Evolutionary conservation across 2,797 vertebrate species (phyloP).

Genomic region (Channallabes apus): DNA sequence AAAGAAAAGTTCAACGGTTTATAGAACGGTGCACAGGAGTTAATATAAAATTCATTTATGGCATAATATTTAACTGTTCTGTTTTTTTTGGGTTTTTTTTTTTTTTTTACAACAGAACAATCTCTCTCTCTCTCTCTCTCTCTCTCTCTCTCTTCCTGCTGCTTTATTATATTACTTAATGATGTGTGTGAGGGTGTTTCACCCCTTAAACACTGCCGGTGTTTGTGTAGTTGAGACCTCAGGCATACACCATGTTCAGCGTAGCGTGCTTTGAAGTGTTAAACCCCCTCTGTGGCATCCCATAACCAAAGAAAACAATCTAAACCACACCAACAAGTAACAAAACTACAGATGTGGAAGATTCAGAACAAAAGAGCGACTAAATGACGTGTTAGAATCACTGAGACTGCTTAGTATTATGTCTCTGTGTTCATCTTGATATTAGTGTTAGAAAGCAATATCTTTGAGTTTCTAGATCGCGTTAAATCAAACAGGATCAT

Average conservation of each 20-base stretch:
- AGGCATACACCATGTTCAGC: slow-evolving; percentile 30
- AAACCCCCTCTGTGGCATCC: slow-evolving; percentile 36
- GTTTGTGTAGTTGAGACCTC: slow-evolving; percentile 42
- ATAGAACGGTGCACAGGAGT: slow-evolving; percentile 7
- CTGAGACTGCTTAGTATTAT: background rate
- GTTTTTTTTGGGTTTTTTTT: background rate
- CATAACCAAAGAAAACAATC: slow-evolving; percentile 39
- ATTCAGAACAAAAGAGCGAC: background rate
- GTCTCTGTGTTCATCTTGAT: background rate
- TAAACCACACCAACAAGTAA: slow-evolving; percentile 38
- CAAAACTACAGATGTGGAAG: slow-evolving; percentile 15
- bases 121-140: background rate
- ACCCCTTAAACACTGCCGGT: slow-evolving; percentile 41
- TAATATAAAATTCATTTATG: slow-evolving; percentile 2
- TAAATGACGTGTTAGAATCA: background rate
- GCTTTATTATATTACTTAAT: slow-evolving; percentile 41
- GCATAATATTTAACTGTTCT: slow-evolving; percentile 16
- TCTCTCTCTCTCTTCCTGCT: background rate
- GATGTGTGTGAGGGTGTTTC: slow-evolving; percentile 41
- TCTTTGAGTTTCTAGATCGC: background rate
- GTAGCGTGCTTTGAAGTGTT: slow-evolving; percentile 43
- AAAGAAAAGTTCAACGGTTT: slow-evolving; percentile 1
- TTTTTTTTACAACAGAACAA: too few species aligned
- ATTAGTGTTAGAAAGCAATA: background rate
- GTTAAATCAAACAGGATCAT: slow-evolving; percentile 35